phyloP scores from a whole-genome alignment of 23 tunicate species.

The Trididemnum nubilum region DNA sequence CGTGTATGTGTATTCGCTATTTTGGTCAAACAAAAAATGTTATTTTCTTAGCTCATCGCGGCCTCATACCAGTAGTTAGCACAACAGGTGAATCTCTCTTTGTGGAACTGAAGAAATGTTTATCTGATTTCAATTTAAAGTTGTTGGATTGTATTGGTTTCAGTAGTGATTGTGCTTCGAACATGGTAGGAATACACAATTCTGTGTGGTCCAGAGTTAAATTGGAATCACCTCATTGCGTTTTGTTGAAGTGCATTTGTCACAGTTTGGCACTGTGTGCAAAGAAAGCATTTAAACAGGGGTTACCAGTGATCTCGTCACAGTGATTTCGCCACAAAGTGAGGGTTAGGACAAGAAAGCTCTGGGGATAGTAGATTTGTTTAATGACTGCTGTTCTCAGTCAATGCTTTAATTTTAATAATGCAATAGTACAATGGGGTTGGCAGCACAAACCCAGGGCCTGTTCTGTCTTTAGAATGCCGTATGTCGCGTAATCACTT shows the following conservation, averaged over 20 bases:
- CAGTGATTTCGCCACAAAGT: too few species aligned
- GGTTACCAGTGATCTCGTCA: too few species aligned
- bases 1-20: slow-evolving; percentile 16
- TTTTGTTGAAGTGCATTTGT: slow-evolving; percentile 17
- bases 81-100: slow-evolving; percentile 9
- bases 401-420: too few species aligned
- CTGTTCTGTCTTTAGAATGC: too few species aligned
- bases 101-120: neutral
- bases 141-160: slow-evolving; percentile 27
- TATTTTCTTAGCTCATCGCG: neutral
- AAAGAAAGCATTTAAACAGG: slow-evolving; percentile 13
- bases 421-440: too few species aligned
- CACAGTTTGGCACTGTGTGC: slow-evolving; percentile 16
- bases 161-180: slow-evolving; percentile 35
- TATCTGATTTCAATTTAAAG: neutral
- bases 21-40: neutral
- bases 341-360: too few species aligned
- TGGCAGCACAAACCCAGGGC: too few species aligned
- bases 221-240: slow-evolving; percentile 21
- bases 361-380: too few species aligned
- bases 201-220: slow-evolving; percentile 39
- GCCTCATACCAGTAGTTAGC: slow-evolving; percentile 27
- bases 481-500: too few species aligned
- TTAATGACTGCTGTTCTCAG: too few species aligned
- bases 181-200: slow-evolving; percentile 24